Evolutionary conservation across 2,888 invertebrate species (phyloP).

Genomic region (Cantharis rufa): DNA sequence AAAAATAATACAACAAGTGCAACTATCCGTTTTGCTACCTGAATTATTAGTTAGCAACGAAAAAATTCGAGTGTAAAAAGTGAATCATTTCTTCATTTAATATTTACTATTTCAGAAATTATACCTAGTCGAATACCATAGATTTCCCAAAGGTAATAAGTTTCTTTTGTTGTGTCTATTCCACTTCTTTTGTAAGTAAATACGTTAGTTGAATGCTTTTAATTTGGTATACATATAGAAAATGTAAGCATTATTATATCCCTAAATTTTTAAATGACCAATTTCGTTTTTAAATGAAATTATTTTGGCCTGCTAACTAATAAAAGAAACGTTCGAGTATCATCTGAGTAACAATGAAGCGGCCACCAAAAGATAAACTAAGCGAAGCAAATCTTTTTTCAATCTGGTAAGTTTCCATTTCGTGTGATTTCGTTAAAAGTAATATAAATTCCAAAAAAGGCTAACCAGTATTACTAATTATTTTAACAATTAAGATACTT

Average conservation of each 20-base stretch:
- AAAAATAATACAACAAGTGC: neutral
- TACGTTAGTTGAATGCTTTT: conserved; percentile 19
- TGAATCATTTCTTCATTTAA: conserved; percentile 23
- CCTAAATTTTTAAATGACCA: neutral
- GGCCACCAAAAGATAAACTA: neutral
- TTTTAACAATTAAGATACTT: neutral
- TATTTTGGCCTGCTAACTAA: neutral
- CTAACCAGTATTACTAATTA: neutral
- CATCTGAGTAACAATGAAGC: neutral
- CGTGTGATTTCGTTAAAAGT: neutral
- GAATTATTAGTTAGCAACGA: conserved; percentile 11
- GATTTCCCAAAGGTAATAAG: conserved; percentile 26
- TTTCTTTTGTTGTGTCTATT: conserved; percentile 23
- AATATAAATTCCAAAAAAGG: neutral
- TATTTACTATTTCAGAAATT: conserved; percentile 25
- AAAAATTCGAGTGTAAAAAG: neutral
- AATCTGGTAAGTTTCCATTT: neutral
- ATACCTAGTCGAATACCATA: conserved; percentile 23
- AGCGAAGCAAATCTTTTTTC: neutral
- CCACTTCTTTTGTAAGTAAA: conserved; percentile 18
- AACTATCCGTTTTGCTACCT: conserved; percentile 9
- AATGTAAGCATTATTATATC: neutral
- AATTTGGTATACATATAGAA: conserved; percentile 13
- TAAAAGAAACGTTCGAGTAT: neutral
- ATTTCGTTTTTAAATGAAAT: neutral